These are phyloP conservation scores for Trichonephila clavipes DNA, from an alignment of 1,140 invertebrate genomes.

Conservation along the genomic window DNA sequence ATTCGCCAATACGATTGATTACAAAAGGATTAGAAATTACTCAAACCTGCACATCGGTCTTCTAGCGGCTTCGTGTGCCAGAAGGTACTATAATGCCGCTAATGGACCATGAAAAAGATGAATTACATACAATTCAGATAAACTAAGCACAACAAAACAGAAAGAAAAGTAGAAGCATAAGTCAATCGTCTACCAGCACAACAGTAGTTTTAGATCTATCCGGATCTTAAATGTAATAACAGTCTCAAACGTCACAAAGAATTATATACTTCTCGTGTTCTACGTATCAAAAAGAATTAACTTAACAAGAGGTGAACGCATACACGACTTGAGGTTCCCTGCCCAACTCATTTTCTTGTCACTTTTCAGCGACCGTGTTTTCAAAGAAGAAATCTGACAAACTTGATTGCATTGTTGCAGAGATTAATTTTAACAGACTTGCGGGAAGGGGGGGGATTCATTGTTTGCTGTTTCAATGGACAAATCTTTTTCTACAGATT, in stretches of 20 bases:
- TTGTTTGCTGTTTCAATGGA: conserved; percentile 57
- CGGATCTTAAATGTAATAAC: conserved; percentile 52
- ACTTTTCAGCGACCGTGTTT: conserved; percentile 37
- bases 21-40: not conserved
- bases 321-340: conserved; percentile 22
- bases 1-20: not conserved
- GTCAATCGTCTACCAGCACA: not conserved
- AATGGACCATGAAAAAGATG: conserved; percentile 20
- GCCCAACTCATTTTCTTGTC: conserved; percentile 56
- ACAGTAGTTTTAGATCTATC: conserved; percentile 19
- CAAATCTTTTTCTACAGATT: conserved; percentile 15
- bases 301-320: conserved; percentile 56
- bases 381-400: conserved; percentile 44
- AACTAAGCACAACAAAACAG: too few relatives aligned
- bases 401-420: conserved; percentile 61
- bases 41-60: not conserved
- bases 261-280: conserved; percentile 52
- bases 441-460: conserved; percentile 4
- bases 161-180: not conserved
- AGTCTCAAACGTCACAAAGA: conserved; percentile 40
- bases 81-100: not conserved
- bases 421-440: conserved; percentile 55
- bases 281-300: conserved; percentile 25
- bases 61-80: not conserved
- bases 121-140: not conserved